A percentile compares a stretch with the other conserved stretches of the same genome.
phyloP scores from a whole-genome alignment of 2,113 vertebrate genomes.

The Jacana jacana region DNA sequence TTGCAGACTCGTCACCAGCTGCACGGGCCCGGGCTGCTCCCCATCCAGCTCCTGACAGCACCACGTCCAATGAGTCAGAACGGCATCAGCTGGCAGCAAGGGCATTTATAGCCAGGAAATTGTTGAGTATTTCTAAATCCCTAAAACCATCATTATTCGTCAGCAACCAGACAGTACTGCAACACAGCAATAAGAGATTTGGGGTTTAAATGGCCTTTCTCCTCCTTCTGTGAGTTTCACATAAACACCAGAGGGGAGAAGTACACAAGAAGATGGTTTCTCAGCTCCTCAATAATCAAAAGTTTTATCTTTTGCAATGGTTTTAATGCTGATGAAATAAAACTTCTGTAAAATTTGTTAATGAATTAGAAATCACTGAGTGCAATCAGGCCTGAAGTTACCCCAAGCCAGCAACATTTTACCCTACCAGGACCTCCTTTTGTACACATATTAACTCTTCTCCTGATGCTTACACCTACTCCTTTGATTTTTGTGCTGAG shows the following conservation, averaged over 20 bases:
- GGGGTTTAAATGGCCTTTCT: not conserved
- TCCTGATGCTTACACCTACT: not conserved
- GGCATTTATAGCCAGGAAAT: not conserved
- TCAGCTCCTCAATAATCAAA: not conserved
- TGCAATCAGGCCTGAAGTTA: not conserved
- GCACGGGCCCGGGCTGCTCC: not conserved
- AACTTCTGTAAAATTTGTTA: not conserved
- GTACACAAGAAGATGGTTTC: not conserved
- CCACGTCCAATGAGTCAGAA: accelerated
- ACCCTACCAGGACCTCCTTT: not conserved
- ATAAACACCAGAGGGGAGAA: not conserved
- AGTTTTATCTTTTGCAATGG: not conserved
- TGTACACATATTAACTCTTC: not conserved
- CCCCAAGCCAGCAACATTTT: not conserved
- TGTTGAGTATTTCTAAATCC: not conserved
- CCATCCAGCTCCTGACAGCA: not conserved
- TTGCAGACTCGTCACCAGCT: not conserved
- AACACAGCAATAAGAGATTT: not conserved
- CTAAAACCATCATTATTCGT: not conserved
- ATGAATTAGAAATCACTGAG: not conserved
- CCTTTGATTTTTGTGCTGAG: not conserved
- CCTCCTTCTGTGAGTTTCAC: not conserved
- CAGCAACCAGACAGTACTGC: not conserved
- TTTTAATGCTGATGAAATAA: not conserved
- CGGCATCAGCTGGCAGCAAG: not conserved